Percentiles rank a stretch among this genome's conserved stretches.
phyloP scores from a whole-genome alignment of 2,888 invertebrate species.

The Mimachlamys varia region DNA sequence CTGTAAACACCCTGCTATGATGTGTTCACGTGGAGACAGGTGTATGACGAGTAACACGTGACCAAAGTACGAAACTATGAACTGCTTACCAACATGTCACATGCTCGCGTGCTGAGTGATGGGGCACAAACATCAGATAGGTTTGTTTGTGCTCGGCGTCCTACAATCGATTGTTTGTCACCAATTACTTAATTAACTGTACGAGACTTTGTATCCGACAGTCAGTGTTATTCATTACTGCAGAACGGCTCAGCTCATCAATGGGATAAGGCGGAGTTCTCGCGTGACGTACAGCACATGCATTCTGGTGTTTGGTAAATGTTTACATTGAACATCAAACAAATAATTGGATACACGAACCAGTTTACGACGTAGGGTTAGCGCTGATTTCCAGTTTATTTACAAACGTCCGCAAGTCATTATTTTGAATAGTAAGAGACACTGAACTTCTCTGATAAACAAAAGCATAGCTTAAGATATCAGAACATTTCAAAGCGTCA shows the following conservation, averaged over 20 bases:
- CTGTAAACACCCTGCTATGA: no score
- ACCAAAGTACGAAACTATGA: background rate
- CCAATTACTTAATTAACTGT: slow-evolving; percentile 27
- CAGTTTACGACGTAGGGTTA: background rate
- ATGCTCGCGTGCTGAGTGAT: slow-evolving; percentile 15
- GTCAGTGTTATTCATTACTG: background rate
- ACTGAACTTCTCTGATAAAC: no score
- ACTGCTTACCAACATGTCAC: background rate
- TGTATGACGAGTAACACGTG: no score
- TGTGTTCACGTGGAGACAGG: no score
- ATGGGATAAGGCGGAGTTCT: background rate
- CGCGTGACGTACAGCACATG: background rate
- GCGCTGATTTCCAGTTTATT: no score
- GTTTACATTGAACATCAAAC: background rate
- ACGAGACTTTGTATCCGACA: background rate
- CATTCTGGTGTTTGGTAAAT: background rate
- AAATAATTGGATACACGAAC: background rate
- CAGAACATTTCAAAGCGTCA: no score
- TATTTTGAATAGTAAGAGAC: no score
- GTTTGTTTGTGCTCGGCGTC: background rate
- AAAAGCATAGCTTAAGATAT: no score
- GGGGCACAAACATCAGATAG: background rate
- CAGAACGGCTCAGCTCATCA: background rate
- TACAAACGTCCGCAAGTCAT: no score
- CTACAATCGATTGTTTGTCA: background rate